phyloP scores from a whole-genome alignment of 2,888 invertebrate species.

The Argyresthia albistria region DNA sequence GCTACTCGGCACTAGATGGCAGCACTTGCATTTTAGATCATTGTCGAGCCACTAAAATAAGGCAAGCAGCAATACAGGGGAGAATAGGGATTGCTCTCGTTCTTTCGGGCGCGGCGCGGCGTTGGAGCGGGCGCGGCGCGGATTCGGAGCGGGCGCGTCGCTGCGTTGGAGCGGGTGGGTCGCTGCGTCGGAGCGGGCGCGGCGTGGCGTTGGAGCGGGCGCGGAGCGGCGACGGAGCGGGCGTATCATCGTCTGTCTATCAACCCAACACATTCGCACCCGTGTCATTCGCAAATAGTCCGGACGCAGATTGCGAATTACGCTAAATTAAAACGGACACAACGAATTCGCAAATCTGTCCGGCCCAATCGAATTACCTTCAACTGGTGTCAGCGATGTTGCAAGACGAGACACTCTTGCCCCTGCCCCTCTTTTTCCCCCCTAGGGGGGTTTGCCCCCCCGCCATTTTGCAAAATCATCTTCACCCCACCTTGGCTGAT shows the following conservation, averaged over 20 bases:
- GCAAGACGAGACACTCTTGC: conserved; percentile 29
- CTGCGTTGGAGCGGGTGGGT: too few species aligned
- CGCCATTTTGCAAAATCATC: conserved; percentile 57
- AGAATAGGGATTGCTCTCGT: too few species aligned
- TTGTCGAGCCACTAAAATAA: background rate
- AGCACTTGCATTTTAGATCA: background rate
- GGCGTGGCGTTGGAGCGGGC: too few species aligned
- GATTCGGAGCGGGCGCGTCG: too few species aligned
- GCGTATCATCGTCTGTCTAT: too few species aligned
- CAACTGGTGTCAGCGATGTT: conserved; percentile 39
- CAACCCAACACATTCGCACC: background rate
- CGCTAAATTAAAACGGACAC: conserved; percentile 20
- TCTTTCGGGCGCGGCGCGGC: too few species aligned
- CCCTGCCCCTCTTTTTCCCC: conserved; percentile 11
- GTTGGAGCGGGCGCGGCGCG: too few species aligned
- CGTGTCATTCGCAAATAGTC: too few species aligned
- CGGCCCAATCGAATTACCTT: conserved; percentile 58
- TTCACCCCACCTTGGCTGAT: conserved; percentile 58
- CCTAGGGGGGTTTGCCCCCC: conserved; percentile 9
- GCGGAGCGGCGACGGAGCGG: too few species aligned
- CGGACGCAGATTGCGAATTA: conserved; percentile 2
- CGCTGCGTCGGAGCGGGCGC: too few species aligned
- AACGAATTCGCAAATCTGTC: conserved; percentile 37
- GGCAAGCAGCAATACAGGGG: too few species aligned
- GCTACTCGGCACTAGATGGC: conserved; percentile 41